phyloP scores from a whole-genome alignment of 2,797 vertebrate species.

The Triplophysa bombifrons region DNA sequence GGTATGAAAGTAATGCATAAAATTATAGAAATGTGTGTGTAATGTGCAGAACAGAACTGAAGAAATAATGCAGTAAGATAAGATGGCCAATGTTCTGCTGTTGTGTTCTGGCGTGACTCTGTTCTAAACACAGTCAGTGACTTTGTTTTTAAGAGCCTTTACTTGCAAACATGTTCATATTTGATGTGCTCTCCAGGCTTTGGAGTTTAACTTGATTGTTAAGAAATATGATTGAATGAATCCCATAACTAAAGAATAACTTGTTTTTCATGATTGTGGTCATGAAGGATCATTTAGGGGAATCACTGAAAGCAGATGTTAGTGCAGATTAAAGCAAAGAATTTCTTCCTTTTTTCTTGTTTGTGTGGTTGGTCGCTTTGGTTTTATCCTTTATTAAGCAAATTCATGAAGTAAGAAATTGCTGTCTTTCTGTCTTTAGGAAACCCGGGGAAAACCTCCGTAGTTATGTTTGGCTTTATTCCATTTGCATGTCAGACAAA shows the following conservation, averaged over 20 bases:
- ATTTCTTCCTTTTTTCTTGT: constrained; percentile 9
- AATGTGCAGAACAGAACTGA: no score
- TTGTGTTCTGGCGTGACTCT: no score
- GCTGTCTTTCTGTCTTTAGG: no score
- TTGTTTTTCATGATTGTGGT: background rate
- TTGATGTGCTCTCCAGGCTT: no score
- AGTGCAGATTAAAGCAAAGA: background rate
- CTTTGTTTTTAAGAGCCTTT: no score
- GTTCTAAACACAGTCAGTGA: no score
- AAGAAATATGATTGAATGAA: background rate
- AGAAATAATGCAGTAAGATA: no score
- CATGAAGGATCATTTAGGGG: background rate
- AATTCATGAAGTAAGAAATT: constrained; percentile 18
- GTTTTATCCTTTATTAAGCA: background rate
- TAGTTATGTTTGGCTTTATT: background rate
- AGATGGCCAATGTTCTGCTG: no score
- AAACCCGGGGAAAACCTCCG: background rate
- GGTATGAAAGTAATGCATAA: no score
- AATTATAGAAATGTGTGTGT: no score
- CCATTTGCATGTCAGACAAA: background rate
- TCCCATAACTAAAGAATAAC: background rate
- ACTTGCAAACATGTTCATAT: no score
- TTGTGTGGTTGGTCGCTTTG: background rate
- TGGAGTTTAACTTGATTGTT: background rate
- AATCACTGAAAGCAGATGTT: background rate